Evolutionary conservation across 1,140 invertebrate species (phyloP), one percentile per base, ranked within the genome.

Genomic region (Ostrea edulis): DNA sequence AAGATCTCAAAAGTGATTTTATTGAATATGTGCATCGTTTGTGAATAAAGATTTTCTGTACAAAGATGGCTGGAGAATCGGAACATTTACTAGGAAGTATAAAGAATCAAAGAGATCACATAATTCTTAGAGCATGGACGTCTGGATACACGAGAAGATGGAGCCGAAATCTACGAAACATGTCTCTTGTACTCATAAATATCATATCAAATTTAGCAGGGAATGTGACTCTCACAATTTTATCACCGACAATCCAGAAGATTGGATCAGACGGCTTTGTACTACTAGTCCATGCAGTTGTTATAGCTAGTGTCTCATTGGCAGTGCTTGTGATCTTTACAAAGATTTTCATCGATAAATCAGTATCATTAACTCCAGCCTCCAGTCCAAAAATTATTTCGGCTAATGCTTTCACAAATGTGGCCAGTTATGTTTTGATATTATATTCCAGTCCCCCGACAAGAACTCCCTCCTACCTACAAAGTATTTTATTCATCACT

Each of bases 391-490:
- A 89, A 58, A 85, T 90, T 53, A 22, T 88, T 5, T 65, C 88
- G 29, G 11, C 84, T 8, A 89, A 91, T 86, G 91, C 90, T 9
- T 35, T 91, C 3, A 62, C 85, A 17, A 90, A 83, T 4, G 87
- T 88, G 12, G 53, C 90, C 29, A 92, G 91, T 82, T 90, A 89
- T n/a, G 83, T 92, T 29, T 55, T 91, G 22, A 81, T 91, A 12
- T 89, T 91, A 3, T 91, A 90, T 65, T 89, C 89, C 14, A 89
- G 87, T 81, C 89, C 87, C 14, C 86, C 90, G 0, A 53, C 84
- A 44, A 62, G 91, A 52, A 92, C 91, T 0, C 89, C 91, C 11
- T 89, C 90, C 7, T 91, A 91, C 77, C 68, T 92, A 25, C 91
- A 92, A 77, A 90, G 89, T 7, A 88, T 92, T 14, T 85, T 92